Evolutionary conservation across 2,797 vertebrate species (phyloP).

Genomic region (Trachurus trachurus): DNA sequence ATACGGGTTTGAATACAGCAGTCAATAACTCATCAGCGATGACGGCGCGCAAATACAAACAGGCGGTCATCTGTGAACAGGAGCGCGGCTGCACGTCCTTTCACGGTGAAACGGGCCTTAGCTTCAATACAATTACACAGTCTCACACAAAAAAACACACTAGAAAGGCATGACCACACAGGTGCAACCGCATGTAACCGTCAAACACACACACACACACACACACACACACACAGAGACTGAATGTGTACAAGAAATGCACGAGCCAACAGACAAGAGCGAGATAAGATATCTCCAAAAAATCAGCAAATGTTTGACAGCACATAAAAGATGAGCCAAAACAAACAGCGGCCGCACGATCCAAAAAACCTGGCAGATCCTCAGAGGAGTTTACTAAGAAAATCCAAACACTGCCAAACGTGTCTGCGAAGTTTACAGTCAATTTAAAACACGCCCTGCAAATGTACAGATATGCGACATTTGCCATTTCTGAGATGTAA

Average conservation of each 20-base stretch:
- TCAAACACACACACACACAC: constrained; percentile 1
- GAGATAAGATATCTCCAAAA: constrained; percentile 31
- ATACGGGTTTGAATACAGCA: constrained; percentile 54
- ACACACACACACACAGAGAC: neutral
- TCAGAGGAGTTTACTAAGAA: constrained; percentile 21
- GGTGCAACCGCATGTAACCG: neutral
- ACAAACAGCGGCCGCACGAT: constrained; percentile 57
- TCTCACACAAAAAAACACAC: neutral
- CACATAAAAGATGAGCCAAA: constrained; percentile 44
- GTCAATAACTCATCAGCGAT: constrained; percentile 80
- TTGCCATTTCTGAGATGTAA: no score
- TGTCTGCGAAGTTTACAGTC: constrained; percentile 38
- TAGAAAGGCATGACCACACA: neutral
- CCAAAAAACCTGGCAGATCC: constrained; percentile 30
- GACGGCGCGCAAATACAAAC: constrained; percentile 61
- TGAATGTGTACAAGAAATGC: constrained; percentile 16
- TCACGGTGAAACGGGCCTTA: constrained; percentile 31
- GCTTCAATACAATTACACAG: constrained; percentile 30
- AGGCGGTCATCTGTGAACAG: constrained; percentile 66
- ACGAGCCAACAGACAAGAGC: neutral
- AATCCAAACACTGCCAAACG: constrained; percentile 56
- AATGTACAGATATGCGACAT: neutral
- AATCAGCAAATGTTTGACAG: constrained; percentile 61
- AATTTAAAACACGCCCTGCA: neutral
- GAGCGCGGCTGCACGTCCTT: constrained; percentile 39